phyloP scores from a whole-genome alignment of 64 coral and sea anemone genomes.

The Pocillopora verrucosa region DNA sequence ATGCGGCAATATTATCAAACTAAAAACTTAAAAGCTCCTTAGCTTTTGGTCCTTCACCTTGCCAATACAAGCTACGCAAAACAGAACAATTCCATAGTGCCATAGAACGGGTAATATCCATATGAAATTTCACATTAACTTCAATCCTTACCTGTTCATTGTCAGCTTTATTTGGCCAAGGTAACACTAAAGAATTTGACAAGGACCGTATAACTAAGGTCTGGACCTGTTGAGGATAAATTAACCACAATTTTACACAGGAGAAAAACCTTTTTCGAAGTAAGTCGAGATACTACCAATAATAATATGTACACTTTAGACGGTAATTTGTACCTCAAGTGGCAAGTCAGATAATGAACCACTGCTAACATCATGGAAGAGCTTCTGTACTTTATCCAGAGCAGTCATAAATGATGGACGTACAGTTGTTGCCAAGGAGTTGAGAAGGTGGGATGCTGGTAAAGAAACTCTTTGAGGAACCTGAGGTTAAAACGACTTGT shows the following conservation, averaged over 20 bases:
- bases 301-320: not conserved
- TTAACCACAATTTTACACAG: no score
- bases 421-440: conserved; percentile 92
- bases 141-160: conserved; percentile 73
- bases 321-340: conserved; percentile 55
- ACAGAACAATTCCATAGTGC: no score
- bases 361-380: conserved; percentile 86
- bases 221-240: conserved; percentile 70
- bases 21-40: no score
- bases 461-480: conserved; percentile 86
- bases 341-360: conserved; percentile 69
- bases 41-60: no score
- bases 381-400: conserved; percentile 84
- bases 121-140: no score
- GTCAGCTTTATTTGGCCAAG: conserved; percentile 85
- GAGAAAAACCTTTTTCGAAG: no score
- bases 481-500: conserved; percentile 19
- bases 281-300: not conserved
- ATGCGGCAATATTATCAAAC: no score
- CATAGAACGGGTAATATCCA: no score
- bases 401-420: conserved; percentile 92
- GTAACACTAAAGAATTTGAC: conserved; percentile 92
- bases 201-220: conserved; percentile 86
- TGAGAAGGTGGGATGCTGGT: conserved; percentile 92
- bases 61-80: no score